These are phyloP conservation scores for Hololepta plana DNA, from an alignment of 2,888 invertebrate species.

Conservation along the genomic window DNA sequence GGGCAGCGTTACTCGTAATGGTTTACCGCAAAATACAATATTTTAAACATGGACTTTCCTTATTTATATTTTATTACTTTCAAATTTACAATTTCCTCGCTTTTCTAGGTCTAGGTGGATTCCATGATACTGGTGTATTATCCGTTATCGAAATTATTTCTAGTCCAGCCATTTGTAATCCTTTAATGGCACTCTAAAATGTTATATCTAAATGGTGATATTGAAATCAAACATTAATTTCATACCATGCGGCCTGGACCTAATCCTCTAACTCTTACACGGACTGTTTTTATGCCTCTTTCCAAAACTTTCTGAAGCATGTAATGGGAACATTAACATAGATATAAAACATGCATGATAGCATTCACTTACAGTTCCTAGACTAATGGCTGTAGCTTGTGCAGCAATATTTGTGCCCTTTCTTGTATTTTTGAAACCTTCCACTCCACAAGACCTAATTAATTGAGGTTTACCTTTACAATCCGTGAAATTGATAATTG, in stretches of 20 bases:
- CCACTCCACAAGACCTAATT: slow-evolving; percentile 64
- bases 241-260: slow-evolving; percentile 83
- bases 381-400: slow-evolving; percentile 74
- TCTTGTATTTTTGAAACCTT: slow-evolving; percentile 87
- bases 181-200: slow-evolving; percentile 78
- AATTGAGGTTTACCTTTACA: slow-evolving; percentile 42
- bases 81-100: slow-evolving; percentile 64
- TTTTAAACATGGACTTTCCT: too few relatives aligned
- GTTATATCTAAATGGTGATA: background rate
- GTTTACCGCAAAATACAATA: too few relatives aligned
- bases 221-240: slow-evolving; percentile 3
- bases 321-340: slow-evolving; percentile 5
- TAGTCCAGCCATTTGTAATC: slow-evolving; percentile 79
- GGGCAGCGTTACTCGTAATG: too few relatives aligned
- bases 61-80: too few relatives aligned
- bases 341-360: slow-evolving; percentile 2
- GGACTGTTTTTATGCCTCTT: slow-evolving; percentile 53
- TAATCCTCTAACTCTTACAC: slow-evolving; percentile 63
- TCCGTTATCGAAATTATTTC: slow-evolving; percentile 89
- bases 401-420: slow-evolving; percentile 96
- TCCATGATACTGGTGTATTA: slow-evolving; percentile 66
- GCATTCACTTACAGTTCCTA: slow-evolving; percentile 45
- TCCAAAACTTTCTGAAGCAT: slow-evolving; percentile 48
- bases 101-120: slow-evolving; percentile 69
- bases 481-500: slow-evolving; percentile 62